These are phyloP conservation scores for Hydrotaea diabolus DNA, from an alignment of 2,888 invertebrate genomes.

Conservation along the genomic window DNA sequence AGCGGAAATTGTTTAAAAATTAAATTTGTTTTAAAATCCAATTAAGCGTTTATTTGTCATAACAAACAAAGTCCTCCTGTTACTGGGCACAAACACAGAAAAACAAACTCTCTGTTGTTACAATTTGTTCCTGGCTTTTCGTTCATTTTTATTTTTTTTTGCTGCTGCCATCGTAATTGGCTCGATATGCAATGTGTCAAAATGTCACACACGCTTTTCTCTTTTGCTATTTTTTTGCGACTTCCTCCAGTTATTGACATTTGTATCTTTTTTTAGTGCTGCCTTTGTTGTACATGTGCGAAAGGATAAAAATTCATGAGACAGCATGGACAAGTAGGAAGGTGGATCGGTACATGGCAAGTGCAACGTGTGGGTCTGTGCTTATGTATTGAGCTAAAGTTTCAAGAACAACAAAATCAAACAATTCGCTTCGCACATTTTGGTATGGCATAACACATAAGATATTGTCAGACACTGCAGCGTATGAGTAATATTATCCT, in stretches of 20 bases:
- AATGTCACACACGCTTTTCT: constrained; percentile 29
- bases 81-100: no score
- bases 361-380: not conserved
- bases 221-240: not conserved
- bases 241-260: constrained; percentile 45
- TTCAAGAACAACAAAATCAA: not conserved
- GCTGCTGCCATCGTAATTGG: constrained; percentile 46
- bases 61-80: not conserved
- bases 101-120: not conserved
- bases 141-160: not conserved
- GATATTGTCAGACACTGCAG: not conserved
- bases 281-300: not conserved
- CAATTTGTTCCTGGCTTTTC: constrained; percentile 3
- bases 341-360: not conserved
- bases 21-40: constrained; percentile 17
- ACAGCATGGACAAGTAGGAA: not conserved
- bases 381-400: not conserved
- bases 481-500: constrained; percentile 36
- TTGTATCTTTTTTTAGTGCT: constrained; percentile 32
- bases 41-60: constrained; percentile 4
- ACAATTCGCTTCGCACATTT: constrained; percentile 8
- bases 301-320: constrained; percentile 1
- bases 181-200: constrained; percentile 59
- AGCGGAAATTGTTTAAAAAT: constrained; percentile 1
- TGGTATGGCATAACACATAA: not conserved